Evolutionary conservation across 2,888 invertebrate genomes (phyloP), one percentile per base, ranked within the genome.

Genomic region (Phaedon cochleariae): DNA sequence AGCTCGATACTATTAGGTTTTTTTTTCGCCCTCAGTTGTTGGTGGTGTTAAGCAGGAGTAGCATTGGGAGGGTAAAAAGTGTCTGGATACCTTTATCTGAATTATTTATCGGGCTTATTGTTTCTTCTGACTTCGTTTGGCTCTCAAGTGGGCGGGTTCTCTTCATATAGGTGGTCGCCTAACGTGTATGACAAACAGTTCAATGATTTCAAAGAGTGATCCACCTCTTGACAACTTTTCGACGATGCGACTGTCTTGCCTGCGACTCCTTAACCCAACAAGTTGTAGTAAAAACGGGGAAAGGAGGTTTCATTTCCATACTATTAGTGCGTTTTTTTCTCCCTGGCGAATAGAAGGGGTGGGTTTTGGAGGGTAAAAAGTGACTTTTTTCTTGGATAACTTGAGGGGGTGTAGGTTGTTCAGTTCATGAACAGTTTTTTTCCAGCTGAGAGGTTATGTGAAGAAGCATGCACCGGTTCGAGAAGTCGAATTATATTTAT

Each of bases 151-250:
- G 90, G 89, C 76, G 86, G 89, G 85, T 81, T 89, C 84, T 79
- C 85, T 70, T 84, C 84, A 70, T 86, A 86, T 79, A n/a, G 15
- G 41, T 15, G 86, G 45, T 85, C 85, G 75, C 84, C 84, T 75
- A 84, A 84, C 79, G 83, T 84, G 84, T 85, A 85, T 85, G 85
- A 83, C 81, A 85, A 85, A 82, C 83, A 83, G 80, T 86, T 85
- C 81, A 82, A 83, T 86, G 89, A 88, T 85, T 88, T 87, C 86
- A 88, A 88, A 87, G 88, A 88, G 85, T 89, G 88, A 88, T 88
- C 88, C 84, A 86, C 87, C 85, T 88, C 88, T 86, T 88, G 89
- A 89, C 87, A 86, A 85, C 86, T 86, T 87, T 86, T 82, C 75
- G 82, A 82, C 65, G 53, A 69, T 62, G 69, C 67, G 72, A 75